These are phyloP conservation scores for Stegophylla sp. DNA, from an alignment of 2,888 invertebrate species.

Conservation along the genomic window DNA sequence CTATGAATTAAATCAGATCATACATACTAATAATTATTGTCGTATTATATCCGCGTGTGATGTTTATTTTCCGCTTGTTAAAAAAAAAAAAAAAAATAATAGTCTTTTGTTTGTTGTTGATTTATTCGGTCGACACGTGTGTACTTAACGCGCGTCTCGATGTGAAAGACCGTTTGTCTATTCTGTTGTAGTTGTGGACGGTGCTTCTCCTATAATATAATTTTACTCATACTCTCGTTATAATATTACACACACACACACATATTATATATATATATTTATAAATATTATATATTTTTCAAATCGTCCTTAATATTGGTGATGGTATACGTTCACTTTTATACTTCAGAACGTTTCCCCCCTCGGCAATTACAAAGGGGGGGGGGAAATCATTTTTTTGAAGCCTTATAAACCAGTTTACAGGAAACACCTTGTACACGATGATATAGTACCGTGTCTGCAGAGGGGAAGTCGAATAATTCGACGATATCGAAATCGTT, in stretches of 20 bases:
- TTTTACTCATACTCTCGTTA: neutral
- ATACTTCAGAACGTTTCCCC: neutral
- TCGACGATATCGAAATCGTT: slow-evolving; percentile 16
- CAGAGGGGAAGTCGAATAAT: neutral
- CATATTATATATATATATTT: too few relatives aligned
- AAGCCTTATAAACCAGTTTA: slow-evolving; percentile 30
- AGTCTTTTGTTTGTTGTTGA: slow-evolving; percentile 5
- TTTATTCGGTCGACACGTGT: neutral
- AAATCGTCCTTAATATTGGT: neutral
- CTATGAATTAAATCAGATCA: neutral
- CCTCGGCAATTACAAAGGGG: too few relatives aligned
- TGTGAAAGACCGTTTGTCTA: neutral
- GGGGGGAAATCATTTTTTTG: neutral
- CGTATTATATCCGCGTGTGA: neutral
- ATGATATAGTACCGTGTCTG: too few relatives aligned
- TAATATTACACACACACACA: too few relatives aligned
- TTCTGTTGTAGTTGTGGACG: neutral
- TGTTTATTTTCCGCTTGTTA: neutral
- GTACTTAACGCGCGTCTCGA: neutral
- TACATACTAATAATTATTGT: neutral
- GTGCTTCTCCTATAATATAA: neutral
- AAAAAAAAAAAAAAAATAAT: neutral
- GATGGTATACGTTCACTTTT: neutral
- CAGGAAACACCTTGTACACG: slow-evolving; percentile 33
- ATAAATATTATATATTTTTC: too few relatives aligned